A percentile compares a stretch with the other conserved stretches of the same genome.
Conservation (phyloP, 2,797 vertebrate species). For the Peromyscus eremicus region DNA sequence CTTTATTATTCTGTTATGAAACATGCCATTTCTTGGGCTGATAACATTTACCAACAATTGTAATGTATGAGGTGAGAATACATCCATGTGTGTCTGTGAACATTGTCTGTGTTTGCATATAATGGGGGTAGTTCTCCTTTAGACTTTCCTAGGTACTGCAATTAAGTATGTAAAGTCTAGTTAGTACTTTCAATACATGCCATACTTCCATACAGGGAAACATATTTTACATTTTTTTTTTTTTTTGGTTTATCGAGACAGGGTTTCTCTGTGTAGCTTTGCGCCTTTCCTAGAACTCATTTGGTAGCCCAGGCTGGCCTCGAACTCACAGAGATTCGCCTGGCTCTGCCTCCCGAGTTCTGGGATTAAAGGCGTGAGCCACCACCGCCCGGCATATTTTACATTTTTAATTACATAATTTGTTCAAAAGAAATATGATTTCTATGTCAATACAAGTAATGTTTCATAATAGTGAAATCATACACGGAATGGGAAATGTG, state of each 20-base stretch:
- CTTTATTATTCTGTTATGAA: constrained; percentile 18
- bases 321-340: too few relatives aligned
- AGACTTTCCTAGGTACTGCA: neutral
- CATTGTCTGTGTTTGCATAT: neutral
- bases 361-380: too few relatives aligned
- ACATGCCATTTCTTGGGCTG: neutral
- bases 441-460: neutral
- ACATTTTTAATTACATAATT: neutral
- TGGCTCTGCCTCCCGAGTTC: too few relatives aligned
- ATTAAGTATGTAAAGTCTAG: constrained; percentile 1
- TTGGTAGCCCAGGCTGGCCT: too few relatives aligned
- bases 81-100: neutral
- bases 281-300: too few relatives aligned
- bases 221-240: too few relatives aligned
- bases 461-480: constrained; percentile 31
- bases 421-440: constrained; percentile 28
- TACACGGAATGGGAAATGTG: neutral
- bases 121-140: neutral
- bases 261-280: too few relatives aligned
- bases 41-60: neutral
- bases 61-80: neutral
- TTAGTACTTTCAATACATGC: neutral
- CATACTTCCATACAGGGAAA: neutral
- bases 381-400: too few relatives aligned
- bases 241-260: too few relatives aligned